These are phyloP conservation scores for Ophraella communa DNA, from an alignment of 2,888 invertebrate species.

Conservation along the genomic window DNA sequence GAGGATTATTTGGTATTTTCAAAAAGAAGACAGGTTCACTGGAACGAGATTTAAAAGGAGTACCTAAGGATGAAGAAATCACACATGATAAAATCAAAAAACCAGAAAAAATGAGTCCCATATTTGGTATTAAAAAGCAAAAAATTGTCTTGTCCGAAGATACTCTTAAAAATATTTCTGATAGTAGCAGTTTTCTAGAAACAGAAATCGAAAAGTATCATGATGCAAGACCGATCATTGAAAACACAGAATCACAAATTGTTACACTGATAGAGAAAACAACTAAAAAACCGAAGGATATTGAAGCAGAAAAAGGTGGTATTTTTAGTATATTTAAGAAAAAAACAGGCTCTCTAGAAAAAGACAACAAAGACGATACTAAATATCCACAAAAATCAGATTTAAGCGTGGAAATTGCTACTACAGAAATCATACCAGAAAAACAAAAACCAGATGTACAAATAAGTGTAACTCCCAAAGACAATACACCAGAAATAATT, in stretches of 20 bases:
- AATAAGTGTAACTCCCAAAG: not conserved
- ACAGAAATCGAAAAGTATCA: slow-evolving; percentile 26
- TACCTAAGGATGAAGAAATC: not conserved
- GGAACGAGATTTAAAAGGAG: slow-evolving; percentile 21
- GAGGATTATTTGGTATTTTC: slow-evolving; percentile 24
- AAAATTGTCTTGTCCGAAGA: slow-evolving; percentile 31
- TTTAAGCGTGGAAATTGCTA: not conserved
- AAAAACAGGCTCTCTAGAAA: slow-evolving; percentile 24
- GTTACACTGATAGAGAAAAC: slow-evolving; percentile 14
- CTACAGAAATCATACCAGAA: not conserved
- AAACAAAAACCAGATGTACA: not conserved
- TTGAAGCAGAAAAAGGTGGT: slow-evolving; percentile 12
- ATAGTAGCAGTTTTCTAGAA: slow-evolving; percentile 39
- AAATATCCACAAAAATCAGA: not conserved
- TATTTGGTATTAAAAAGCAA: not conserved
- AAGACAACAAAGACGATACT: not conserved
- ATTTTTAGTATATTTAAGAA: slow-evolving; percentile 21
- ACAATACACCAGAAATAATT: too few species aligned
- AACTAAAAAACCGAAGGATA: slow-evolving; percentile 19
- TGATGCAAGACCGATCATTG: slow-evolving; percentile 28
- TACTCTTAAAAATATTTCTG: slow-evolving; percentile 33
- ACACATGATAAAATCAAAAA: not conserved
- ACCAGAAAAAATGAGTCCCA: not conserved
- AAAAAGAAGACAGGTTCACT: slow-evolving; percentile 22
- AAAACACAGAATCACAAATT: not conserved